Percentiles rank a stretch among this genome's conserved stretches.
These are phyloP conservation scores for Chaetura pelagica DNA, from an alignment of 2,113 vertebrate species.

Conservation along the genomic window DNA sequence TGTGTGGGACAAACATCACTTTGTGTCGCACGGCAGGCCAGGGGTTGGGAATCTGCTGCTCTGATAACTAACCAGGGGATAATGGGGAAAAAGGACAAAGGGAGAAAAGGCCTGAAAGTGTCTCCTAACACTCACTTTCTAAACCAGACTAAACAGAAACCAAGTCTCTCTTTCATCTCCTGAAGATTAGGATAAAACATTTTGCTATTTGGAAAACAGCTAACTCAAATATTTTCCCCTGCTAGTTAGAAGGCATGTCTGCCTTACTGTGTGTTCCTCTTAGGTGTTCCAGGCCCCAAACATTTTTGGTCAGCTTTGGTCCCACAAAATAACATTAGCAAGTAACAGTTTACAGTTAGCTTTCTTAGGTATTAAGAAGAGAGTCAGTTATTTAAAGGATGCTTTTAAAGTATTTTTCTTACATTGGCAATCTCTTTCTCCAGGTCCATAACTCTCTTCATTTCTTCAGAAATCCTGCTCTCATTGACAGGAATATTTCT, in stretches of 20 bases:
- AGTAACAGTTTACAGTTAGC: not conserved
- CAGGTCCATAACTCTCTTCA: conserved; percentile 85
- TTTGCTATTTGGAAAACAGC: not conserved
- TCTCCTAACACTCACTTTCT: not conserved
- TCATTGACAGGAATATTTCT: conserved; percentile 75
- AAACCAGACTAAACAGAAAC: not conserved
- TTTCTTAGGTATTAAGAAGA: not conserved
- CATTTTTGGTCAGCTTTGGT: not conserved
- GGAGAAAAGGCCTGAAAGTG: not conserved
- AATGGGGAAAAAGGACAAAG: not conserved
- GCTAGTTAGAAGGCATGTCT: not conserved
- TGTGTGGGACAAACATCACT: conserved; percentile 44
- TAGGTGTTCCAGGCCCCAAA: not conserved
- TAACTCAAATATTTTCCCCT: not conserved
- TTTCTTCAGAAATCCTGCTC: conserved; percentile 76
- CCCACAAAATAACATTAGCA: not conserved
- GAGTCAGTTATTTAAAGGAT: not conserved
- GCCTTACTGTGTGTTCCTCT: not conserved
- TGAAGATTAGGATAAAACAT: not conserved
- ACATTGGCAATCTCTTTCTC: conserved; percentile 94
- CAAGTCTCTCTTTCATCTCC: not conserved
- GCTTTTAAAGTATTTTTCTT: conserved; percentile 67
- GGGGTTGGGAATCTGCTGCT: conserved; percentile 4
- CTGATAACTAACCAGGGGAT: not conserved
- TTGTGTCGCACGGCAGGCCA: not conserved